Evolutionary conservation across 2,113 vertebrate genomes (phyloP).

Genomic region (Mus spicilegus): DNA sequence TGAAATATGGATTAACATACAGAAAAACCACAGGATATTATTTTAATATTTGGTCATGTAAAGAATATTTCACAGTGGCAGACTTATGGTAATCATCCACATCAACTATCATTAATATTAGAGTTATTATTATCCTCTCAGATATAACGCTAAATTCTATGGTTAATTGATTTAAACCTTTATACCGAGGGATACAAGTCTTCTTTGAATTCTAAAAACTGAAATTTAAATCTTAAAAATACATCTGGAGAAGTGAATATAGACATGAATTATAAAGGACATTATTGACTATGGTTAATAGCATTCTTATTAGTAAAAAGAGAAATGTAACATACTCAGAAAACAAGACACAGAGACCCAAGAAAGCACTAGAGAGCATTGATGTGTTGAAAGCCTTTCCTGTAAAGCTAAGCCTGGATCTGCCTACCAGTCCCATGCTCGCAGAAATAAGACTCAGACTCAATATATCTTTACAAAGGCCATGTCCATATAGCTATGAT

Average conservation of each 20-base stretch:
- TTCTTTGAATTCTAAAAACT: not conserved
- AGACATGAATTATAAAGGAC: not conserved
- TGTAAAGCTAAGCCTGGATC: too few species aligned
- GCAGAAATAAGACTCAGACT: too few species aligned
- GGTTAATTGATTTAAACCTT: not conserved
- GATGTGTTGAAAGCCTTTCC: not conserved
- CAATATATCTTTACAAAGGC: too few species aligned
- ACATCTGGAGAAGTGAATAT: not conserved
- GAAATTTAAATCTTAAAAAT: not conserved
- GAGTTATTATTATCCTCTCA: not conserved
- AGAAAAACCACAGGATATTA: accelerated
- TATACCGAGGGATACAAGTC: not conserved
- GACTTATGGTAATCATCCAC: not conserved
- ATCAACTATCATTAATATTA: not conserved
- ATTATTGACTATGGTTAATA: not conserved
- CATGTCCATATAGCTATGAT: too few species aligned
- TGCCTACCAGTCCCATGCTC: too few species aligned
- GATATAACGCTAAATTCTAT: not conserved
- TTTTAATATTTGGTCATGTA: not conserved
- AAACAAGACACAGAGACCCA: too few species aligned
- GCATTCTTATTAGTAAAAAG: not conserved
- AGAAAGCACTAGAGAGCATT: not conserved
- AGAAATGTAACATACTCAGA: not conserved
- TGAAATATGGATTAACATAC: not conserved
- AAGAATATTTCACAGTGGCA: not conserved